Base-by-base conservation (phyloP, 2,888 invertebrate species). In the Portevinia maculata region DNA sequence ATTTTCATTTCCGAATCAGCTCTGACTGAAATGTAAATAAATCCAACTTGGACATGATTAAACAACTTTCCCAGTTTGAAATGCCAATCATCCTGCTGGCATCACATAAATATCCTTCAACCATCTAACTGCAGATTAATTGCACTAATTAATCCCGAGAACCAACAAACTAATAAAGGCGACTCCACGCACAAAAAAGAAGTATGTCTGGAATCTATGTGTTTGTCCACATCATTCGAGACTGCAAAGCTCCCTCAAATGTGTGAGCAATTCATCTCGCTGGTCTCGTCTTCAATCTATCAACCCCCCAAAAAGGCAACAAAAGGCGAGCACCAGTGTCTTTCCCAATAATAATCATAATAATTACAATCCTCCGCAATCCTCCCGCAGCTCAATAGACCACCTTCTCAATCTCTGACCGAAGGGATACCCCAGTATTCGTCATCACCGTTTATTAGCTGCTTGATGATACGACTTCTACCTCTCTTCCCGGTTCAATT, bases 131-230 rank as follows among this genome's bases (percentile, higher is more conserved):
- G 85, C 90, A 88, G 88, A 90, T 89, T 90, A 90, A 89, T 89
- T 89, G 89, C 86, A 87, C 87, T 89, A 89, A 89, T 90, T 90
- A 89, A 89, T 89, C 88, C 79, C 44, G 46, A 65, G 67, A 83
- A 83, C 83, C 83, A 83, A 83, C 83, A 83, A 83, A 83, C 83
- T 78, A 83, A 83, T 83, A 83, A 83, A 78, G 44, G 41, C 44
- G 44, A 53, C 34, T 28, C 24, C 8, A 17, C 30, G 34, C 37
- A 24, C 7, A 19, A 67, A 55, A 32, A 44, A 55, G 59, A 32
- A 17, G 30, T 60, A 21, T 57, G 73, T 83, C 55, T 83, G 70
- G 48, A 60, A 65, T 83, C 48, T 21, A 55, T 46, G 32, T 55
- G 57, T 34, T 69, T 70, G 69, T 64, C 64, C 53, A 48, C 55